Percentiles rank a stretch among this genome's conserved stretches.
phyloP scores from a whole-genome alignment of 2,113 vertebrate genomes.

The Neoarius graeffei region DNA sequence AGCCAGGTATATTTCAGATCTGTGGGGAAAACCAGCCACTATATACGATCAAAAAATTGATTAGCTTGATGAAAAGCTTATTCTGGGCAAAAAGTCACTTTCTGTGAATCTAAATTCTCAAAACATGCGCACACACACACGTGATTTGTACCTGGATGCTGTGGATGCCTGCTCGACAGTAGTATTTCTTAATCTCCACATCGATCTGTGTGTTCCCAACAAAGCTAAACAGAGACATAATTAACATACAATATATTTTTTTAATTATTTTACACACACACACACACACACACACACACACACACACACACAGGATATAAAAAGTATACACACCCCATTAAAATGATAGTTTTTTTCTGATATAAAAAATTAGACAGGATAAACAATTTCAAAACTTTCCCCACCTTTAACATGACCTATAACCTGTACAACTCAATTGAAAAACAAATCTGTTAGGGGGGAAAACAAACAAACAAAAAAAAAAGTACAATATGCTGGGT shows the following conservation, averaged over 20 bases:
- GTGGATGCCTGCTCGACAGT: constrained; percentile 96
- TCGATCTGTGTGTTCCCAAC: constrained; percentile 95
- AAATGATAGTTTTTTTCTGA: too few relatives aligned
- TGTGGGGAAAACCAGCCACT: neutral
- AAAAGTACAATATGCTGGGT: too few relatives aligned
- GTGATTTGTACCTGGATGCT: constrained; percentile 85
- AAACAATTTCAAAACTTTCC: too few relatives aligned
- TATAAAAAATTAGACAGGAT: too few relatives aligned
- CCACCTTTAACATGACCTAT: too few relatives aligned
- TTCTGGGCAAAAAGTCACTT: neutral
- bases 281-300: too few relatives aligned
- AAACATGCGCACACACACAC: neutral
- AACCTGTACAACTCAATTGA: too few relatives aligned
- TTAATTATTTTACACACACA: too few relatives aligned
- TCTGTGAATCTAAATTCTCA: neutral
- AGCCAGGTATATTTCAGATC: neutral
- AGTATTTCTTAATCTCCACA: constrained; percentile 94
- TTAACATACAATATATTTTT: neutral
- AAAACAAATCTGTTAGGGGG: too few relatives aligned
- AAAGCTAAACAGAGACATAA: constrained; percentile 75
- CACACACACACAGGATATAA: too few relatives aligned
- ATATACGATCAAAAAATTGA: neutral
- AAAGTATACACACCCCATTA: too few relatives aligned
- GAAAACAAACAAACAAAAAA: too few relatives aligned
- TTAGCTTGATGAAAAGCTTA: neutral